Conservation (phyloP, 2,113 vertebrate species). For the Marcusenius ussheri region DNA sequence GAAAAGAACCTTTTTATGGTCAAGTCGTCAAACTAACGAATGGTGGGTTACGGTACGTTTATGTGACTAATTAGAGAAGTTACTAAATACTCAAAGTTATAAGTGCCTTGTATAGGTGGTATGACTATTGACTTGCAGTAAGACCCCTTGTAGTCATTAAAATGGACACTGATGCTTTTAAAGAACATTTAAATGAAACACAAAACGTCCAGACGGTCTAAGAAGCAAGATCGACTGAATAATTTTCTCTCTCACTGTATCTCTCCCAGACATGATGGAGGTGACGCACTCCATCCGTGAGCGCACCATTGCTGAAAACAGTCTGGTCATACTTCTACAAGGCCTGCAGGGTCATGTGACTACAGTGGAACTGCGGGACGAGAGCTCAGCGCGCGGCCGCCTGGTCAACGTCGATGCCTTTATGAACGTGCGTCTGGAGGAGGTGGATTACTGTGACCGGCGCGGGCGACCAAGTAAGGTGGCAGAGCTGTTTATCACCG, state of each 20-base stretch:
- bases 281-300: slow-evolving; percentile 80
- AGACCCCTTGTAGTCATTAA: neutral
- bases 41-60: neutral
- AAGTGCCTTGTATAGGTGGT: neutral
- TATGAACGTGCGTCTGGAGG: slow-evolving; percentile 84
- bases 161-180: neutral
- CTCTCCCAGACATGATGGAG: slow-evolving; percentile 50
- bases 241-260: neutral
- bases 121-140: neutral
- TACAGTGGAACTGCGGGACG: slow-evolving; percentile 85
- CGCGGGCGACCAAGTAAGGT: slow-evolving; percentile 54
- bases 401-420: slow-evolving; percentile 86
- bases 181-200: neutral
- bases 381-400: slow-evolving; percentile 73
- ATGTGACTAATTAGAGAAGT: neutral
- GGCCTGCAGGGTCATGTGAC: slow-evolving; percentile 76
- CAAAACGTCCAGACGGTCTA: neutral
- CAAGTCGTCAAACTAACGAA: neutral
- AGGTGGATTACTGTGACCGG: slow-evolving; percentile 74
- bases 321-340: slow-evolving; percentile 87
- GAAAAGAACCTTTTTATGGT: neutral
- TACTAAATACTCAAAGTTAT: neutral
- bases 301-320: slow-evolving; percentile 90
- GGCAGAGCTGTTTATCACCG: slow-evolving; percentile 81
- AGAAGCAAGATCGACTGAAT: neutral